Base-by-base conservation (phyloP, 2,888 invertebrate species). In the Metallyticus violacea region DNA sequence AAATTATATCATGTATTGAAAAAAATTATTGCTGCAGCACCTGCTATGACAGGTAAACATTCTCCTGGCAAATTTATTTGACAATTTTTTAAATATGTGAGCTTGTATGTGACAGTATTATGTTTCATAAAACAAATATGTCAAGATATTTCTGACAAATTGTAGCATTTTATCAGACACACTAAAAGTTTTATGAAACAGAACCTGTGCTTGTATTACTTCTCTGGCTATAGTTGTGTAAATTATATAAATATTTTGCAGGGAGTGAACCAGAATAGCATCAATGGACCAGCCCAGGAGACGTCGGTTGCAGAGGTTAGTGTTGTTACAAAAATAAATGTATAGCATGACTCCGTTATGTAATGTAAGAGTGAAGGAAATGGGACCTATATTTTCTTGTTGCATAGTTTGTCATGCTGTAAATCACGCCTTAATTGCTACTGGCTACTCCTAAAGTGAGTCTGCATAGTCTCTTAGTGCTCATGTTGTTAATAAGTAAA, bases 241-340 rank as follows among this genome's bases (percentile, higher is more conserved):
- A 15, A 26, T 26, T 22, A 26, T 6, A 79, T 79, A 26, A 25
- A 7, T 81, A 40, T 79, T 29, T 25, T 85, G 26, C n/a, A 87
- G 87, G 87, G 85, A 15, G 83, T 85, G 26, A 85, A 83, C 80
- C 83, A 87, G 80, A 86, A 87, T 80, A 85, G 86, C 87, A 88
- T 90, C 85, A 91, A 91, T 88, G 91, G 91, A 79, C 91, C 91
- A 62, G 90, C 90, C 7, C 87, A 89, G 87, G 91, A 91, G 89
- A 89, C 91, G 88, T 89, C 90, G 86, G 90, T 90, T 88, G 90
- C 91, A 87, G 91, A 91, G 91, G 91, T 91, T 88, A 90, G 91
- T 91, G 6, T 79, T 22, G 9, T 27, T 79, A 26, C 6, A 6
- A 83, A n/a, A 7, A 2, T 22, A 30, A 83, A 7, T n/a, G 22